Percentiles rank a stretch among this genome's conserved stretches.
These are phyloP conservation scores for Drosophila paucipuncta DNA, from an alignment of 2,888 invertebrate species.

Conservation along the genomic window DNA sequence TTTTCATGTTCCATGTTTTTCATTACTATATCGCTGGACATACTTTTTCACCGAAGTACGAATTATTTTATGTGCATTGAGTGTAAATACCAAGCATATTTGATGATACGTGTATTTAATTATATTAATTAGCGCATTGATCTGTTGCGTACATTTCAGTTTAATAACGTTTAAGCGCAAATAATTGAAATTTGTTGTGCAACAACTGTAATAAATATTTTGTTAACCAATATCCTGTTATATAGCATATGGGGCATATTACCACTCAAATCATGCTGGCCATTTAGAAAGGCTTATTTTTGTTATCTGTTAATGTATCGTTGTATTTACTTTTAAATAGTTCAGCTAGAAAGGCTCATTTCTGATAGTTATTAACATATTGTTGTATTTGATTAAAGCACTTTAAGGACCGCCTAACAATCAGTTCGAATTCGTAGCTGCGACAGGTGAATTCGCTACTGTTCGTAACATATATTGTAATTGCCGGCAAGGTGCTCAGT, in stretches of 20 bases:
- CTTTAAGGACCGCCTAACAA: background rate
- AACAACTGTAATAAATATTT: background rate
- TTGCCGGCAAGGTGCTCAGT: constrained; percentile 41
- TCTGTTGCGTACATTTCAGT: background rate
- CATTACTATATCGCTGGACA: background rate
- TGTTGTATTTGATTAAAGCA: background rate
- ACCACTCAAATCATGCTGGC: background rate
- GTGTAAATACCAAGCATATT: background rate
- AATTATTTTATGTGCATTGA: background rate
- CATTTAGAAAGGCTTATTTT: background rate
- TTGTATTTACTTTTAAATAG: background rate
- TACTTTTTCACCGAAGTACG: background rate
- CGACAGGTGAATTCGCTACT: constrained; percentile 14
- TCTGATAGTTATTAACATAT: background rate
- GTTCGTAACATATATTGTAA: constrained; percentile 14
- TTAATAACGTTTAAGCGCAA: background rate
- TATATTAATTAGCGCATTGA: background rate
- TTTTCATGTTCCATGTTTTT: background rate
- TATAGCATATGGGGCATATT: background rate
- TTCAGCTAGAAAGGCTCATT: background rate
- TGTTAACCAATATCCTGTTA: background rate
- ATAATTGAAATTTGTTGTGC: background rate
- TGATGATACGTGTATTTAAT: background rate
- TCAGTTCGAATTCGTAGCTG: constrained; percentile 7
- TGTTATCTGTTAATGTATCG: background rate